Percentiles rank a stretch among this genome's conserved stretches.
Evolutionary conservation across 2,797 vertebrate genomes (phyloP).

Genomic region (Neopelma chrysocephalum): DNA sequence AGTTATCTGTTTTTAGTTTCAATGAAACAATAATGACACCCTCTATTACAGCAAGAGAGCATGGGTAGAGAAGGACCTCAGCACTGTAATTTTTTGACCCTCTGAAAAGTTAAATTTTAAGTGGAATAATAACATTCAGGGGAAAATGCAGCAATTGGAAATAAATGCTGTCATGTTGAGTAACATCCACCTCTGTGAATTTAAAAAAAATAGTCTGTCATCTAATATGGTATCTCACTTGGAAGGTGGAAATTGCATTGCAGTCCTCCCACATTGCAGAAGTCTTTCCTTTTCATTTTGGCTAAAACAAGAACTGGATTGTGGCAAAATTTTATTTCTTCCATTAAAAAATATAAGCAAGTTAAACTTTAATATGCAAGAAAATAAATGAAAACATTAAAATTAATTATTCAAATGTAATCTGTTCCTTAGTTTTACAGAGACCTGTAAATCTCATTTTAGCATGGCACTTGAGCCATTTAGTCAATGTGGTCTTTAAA

Average conservation of each 20-base stretch:
- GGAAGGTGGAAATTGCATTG: background rate
- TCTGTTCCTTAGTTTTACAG: constrained; percentile 59
- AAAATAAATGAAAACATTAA: constrained; percentile 74
- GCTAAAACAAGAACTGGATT: constrained; percentile 48
- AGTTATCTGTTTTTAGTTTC: background rate
- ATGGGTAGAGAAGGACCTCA: background rate
- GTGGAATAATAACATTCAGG: background rate
- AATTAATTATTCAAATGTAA: constrained; percentile 81
- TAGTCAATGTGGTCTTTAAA: constrained; percentile 54
- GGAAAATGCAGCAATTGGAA: background rate
- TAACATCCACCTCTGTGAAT: background rate
- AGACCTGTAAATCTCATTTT: constrained; percentile 53
- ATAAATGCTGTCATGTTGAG: background rate
- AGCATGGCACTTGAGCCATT: constrained; percentile 32
- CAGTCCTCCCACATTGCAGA: background rate
- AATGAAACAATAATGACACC: background rate
- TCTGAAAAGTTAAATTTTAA: constrained; percentile 6
- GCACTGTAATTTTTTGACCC: background rate
- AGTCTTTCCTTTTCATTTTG: background rate
- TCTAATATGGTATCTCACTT: background rate
- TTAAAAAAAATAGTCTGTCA: background rate
- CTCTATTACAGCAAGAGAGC: background rate
- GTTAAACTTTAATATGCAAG: constrained; percentile 73
- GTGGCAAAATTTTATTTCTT: constrained; percentile 58
- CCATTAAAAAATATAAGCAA: constrained; percentile 60